phyloP scores from a whole-genome alignment of 2,888 invertebrate genomes.

The Gymnosoma rotundatum region DNA sequence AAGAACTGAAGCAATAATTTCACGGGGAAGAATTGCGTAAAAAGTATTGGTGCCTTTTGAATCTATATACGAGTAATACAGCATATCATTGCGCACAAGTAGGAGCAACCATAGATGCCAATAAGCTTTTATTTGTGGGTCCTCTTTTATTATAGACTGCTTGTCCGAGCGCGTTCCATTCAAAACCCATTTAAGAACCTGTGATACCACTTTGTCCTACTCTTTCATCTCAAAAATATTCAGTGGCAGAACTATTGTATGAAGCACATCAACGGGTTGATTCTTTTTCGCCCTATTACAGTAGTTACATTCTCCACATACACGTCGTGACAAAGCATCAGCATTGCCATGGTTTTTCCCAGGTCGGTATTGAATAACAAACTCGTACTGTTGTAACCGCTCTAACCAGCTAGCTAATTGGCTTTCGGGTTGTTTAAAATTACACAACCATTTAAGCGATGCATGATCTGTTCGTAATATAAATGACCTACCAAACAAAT shows the following conservation, averaged over 20 bases:
- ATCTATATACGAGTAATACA: not conserved
- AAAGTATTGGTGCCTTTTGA: not conserved
- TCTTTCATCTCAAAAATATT: no score
- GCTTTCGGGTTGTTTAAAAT: not conserved
- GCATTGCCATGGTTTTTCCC: not conserved
- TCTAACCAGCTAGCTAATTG: not conserved
- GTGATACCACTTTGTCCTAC: no score
- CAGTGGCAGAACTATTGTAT: no score
- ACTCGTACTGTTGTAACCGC: not conserved
- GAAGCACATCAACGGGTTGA: no score
- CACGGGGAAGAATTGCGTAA: no score
- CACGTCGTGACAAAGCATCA: not conserved
- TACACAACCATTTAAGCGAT: no score
- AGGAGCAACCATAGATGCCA: conserved; percentile 1
- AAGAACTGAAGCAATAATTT: no score
- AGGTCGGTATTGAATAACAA: not conserved
- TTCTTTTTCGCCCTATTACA: not conserved
- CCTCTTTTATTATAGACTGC: not conserved
- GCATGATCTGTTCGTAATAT: no score
- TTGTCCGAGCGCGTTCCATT: not conserved
- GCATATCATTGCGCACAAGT: not conserved
- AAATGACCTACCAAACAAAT: no score
- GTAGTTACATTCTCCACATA: not conserved
- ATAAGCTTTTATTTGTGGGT: no score
- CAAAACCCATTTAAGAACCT: not conserved